Conservation (phyloP, 2,888 invertebrate genomes). For the Auanema freiburgensis region DNA sequence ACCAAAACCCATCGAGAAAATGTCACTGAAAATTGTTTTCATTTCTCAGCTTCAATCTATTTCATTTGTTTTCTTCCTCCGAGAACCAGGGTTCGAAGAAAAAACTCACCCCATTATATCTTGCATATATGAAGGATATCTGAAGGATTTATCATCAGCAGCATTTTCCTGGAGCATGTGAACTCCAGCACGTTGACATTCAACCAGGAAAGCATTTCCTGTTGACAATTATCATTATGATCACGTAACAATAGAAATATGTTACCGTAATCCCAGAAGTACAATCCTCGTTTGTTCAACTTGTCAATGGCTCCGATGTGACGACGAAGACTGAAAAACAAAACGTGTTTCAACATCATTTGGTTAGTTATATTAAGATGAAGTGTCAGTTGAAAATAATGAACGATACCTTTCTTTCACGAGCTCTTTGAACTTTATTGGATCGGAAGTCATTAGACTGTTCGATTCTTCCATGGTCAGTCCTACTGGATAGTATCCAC, state of each 20-base stretch:
- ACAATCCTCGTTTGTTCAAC: slow-evolving; percentile 68
- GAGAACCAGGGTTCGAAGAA: neutral
- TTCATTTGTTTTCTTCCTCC: neutral
- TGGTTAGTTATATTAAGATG: neutral
- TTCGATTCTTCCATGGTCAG: slow-evolving; percentile 68
- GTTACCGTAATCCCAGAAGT: slow-evolving; percentile 73
- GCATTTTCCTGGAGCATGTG: slow-evolving; percentile 65
- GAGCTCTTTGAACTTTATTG: slow-evolving; percentile 68
- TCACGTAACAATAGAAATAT: neutral
- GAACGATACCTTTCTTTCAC: slow-evolving; percentile 69
- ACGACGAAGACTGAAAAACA: slow-evolving; percentile 67
- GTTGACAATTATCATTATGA: neutral
- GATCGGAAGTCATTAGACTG: slow-evolving; percentile 68
- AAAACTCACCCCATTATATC: slow-evolving; percentile 71
- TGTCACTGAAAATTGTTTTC: slow-evolving; percentile 66
- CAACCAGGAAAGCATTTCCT: slow-evolving; percentile 72
- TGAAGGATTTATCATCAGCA: slow-evolving; percentile 68
- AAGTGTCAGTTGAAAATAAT: slow-evolving; percentile 4
- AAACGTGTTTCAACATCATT: neutral
- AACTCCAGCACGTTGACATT: slow-evolving; percentile 71
- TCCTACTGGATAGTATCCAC: slow-evolving; percentile 65
- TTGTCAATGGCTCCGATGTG: slow-evolving; percentile 71
- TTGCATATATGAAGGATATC: slow-evolving; percentile 73
- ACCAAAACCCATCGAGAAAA: slow-evolving; percentile 74
- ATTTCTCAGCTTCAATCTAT: neutral